A percentile compares a stretch with the other conserved stretches of the same genome.
Evolutionary conservation across 2,888 invertebrate genomes (phyloP).

Genomic region (Parnassius glacialis): DNA sequence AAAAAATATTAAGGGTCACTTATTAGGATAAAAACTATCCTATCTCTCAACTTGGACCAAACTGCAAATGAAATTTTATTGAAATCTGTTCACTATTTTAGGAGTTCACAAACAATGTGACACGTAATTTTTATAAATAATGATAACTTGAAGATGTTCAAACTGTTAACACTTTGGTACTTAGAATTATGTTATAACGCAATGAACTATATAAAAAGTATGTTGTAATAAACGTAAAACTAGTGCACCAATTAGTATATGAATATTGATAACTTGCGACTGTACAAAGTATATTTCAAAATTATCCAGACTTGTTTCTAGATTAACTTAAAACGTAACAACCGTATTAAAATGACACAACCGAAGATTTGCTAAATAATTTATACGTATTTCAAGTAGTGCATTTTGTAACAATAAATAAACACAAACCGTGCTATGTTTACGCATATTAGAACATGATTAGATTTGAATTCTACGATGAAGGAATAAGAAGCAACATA

Average conservation of each 20-base stretch:
- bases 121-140: too few species aligned
- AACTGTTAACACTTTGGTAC: not conserved
- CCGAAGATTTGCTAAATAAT: conserved; percentile 2
- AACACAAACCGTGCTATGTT: not conserved
- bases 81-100: too few species aligned
- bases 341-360: conserved; percentile 1
- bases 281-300: conserved; percentile 18
- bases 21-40: too few species aligned
- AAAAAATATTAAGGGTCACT: too few species aligned
- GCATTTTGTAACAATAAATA: not conserved
- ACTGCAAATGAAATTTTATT: too few species aligned
- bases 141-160: too few species aligned
- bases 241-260: conserved; percentile 18
- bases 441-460: not conserved
- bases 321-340: conserved; percentile 4
- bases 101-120: too few species aligned
- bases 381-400: not conserved
- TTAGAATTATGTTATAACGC: not conserved
- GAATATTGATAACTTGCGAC: conserved; percentile 12
- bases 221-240: conserved; percentile 7
- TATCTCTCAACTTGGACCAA: too few species aligned
- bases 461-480: not conserved
- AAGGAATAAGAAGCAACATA: conserved; percentile 4
- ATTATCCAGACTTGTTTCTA: conserved; percentile 21
- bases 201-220: not conserved